Percentiles rank a stretch among this genome's conserved stretches.
Conservation (phyloP, 2,888 invertebrate species). For the Smittia aterrima region DNA sequence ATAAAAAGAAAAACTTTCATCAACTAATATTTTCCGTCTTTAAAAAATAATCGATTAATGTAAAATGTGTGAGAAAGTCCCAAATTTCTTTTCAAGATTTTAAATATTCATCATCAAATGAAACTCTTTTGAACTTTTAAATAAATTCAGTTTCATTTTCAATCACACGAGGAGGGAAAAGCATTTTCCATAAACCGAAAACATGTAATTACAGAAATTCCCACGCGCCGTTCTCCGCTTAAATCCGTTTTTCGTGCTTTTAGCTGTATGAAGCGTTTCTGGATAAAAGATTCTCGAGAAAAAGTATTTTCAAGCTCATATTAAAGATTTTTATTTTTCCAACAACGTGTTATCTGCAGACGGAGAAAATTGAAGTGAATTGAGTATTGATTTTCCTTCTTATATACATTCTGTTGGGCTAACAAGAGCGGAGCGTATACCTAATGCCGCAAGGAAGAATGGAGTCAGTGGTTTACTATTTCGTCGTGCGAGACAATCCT, state of each 20-base stretch:
- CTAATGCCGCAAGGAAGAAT: not conserved
- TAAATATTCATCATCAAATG: too few species aligned
- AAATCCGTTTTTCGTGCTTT: not conserved
- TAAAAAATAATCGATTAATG: too few species aligned
- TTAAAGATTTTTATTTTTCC: not conserved
- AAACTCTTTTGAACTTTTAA: too few species aligned
- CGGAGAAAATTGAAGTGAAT: slow-evolving; percentile 12
- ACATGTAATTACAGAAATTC: not conserved
- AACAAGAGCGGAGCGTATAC: slow-evolving; percentile 1
- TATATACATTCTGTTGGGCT: not conserved
- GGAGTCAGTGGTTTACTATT: slow-evolving; percentile 14
- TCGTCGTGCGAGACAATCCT: slow-evolving; percentile 16
- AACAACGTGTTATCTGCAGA: slow-evolving; percentile 16
- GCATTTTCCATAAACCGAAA: not conserved
- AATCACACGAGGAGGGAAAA: too few species aligned
- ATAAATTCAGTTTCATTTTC: too few species aligned
- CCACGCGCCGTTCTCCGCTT: not conserved
- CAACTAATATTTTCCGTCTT: too few species aligned
- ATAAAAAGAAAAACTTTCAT: too few species aligned
- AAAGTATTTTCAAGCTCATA: not conserved
- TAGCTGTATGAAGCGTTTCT: not conserved
- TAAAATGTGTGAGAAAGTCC: too few species aligned
- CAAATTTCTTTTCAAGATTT: too few species aligned
- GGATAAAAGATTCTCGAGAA: not conserved
- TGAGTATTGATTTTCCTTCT: slow-evolving; percentile 17